Evolutionary conservation across 2,888 invertebrate species (phyloP).

Genomic region (Tetheella fluctuosa): DNA sequence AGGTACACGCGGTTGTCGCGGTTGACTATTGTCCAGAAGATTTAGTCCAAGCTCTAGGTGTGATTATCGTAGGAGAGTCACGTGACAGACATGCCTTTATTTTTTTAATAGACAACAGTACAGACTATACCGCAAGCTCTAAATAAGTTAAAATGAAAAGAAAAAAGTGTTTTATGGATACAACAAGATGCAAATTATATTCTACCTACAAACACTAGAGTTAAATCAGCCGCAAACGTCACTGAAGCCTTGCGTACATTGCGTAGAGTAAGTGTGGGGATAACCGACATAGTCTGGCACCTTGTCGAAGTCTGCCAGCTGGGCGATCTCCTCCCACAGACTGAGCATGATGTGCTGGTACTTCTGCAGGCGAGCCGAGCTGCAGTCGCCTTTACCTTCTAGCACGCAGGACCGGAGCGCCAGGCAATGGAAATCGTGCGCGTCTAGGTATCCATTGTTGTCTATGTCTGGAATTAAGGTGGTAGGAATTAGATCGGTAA

Average conservation of each 20-base stretch:
- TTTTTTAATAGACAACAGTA: too few relatives aligned
- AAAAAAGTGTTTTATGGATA: background rate
- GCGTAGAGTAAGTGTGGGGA: constrained; percentile 54
- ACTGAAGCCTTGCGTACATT: constrained; percentile 52
- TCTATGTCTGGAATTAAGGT: constrained; percentile 88
- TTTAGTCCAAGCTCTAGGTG: too few relatives aligned
- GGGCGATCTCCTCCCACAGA: constrained; percentile 93
- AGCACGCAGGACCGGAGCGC: constrained; percentile 91
- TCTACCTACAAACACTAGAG: constrained; percentile 34
- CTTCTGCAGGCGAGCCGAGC: constrained; percentile 87
- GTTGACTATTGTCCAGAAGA: too few relatives aligned
- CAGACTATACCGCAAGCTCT: background rate
- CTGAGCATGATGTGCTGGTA: constrained; percentile 93
- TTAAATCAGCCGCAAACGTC: constrained; percentile 39
- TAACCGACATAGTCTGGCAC: constrained; percentile 86
- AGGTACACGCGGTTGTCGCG: too few relatives aligned
- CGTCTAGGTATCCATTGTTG: constrained; percentile 92
- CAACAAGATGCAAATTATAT: constrained; percentile 14
- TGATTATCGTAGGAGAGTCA: too few relatives aligned
- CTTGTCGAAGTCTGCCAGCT: constrained; percentile 94
- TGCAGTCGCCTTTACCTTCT: constrained; percentile 93
- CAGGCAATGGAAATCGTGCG: constrained; percentile 92
- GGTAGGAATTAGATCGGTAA: background rate
- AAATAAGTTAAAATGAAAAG: background rate
- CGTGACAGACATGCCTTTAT: too few relatives aligned